Base-by-base conservation (phyloP, 2,797 vertebrate genomes). In the Balearica regulorum region DNA sequence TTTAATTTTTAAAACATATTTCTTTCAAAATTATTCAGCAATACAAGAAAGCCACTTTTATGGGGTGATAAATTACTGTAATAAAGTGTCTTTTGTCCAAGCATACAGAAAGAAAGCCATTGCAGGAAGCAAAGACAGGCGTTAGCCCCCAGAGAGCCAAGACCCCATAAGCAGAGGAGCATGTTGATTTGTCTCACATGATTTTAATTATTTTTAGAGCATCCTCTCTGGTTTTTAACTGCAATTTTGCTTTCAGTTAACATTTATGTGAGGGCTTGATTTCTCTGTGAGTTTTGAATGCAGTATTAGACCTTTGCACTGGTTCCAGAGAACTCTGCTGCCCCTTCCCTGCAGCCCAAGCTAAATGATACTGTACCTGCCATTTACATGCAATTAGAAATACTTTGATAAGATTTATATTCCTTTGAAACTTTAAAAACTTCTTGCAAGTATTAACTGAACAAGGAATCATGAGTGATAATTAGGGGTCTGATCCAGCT, bases 11-110 rank as follows among this genome's bases (percentile, higher is more conserved):
- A 98, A 98, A 98, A 98, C 98, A 99, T 99, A 99, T 99, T 99
- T 99, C 98, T 99, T 98, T 98, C 98, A 98, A 98, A 99, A 99
- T 99, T 98, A 98, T 98, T 99, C 98, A 89, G 97, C 93, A 97
- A 98, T 98, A 98, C 98, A 94, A 97, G 98, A 98, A 98, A 98
- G 98, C 97, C 98, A 97, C 98, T 94, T 99, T 99, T 99, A 98
- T 99, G 98, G 98, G 98, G 98, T 99, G 99, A 99, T 99, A 99
- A 99, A 99, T 99, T 98, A 99, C 99, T 98, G 98, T 98, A 99
- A 99, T 99, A 99, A 99, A 99, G 97, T 97, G 97, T 96, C 97
- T 98, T 97, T 97, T 97, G 97, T 97, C 97, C 98, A 98, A 96
- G 98, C 96, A 93, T 95, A 97, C 94, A 97, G 97, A 98, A 97